Evolutionary conservation across 2,797 vertebrate genomes (phyloP).

Genomic region (Sardinella longiceps): DNA sequence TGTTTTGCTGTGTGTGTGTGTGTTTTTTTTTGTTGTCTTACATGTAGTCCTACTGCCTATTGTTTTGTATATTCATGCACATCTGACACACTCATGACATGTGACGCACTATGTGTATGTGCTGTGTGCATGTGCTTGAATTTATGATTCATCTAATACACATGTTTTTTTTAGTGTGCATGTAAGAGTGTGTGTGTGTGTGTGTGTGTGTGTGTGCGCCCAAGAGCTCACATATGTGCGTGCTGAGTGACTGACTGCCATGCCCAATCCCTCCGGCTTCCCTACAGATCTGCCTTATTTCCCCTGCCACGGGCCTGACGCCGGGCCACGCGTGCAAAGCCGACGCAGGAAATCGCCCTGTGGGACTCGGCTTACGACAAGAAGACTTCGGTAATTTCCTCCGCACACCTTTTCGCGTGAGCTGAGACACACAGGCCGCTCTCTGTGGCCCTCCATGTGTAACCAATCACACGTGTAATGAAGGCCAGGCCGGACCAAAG

Average conservation of each 20-base stretch:
- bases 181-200: not conserved
- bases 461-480: constrained; percentile 84
- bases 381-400: constrained; percentile 81
- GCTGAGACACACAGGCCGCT: constrained; percentile 72
- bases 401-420: constrained; percentile 79
- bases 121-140: not conserved
- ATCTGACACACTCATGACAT: not conserved
- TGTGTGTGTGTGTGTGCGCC: not conserved
- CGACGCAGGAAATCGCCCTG: constrained; percentile 74
- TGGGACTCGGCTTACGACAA: constrained; percentile 69
- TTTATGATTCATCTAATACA: not conserved
- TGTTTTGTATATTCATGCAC: too few species aligned
- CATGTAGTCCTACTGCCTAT: too few species aligned
- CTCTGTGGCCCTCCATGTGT: constrained; percentile 72
- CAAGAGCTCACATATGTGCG: not conserved
- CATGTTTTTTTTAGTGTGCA: too few species aligned
- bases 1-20: not conserved
- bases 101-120: not conserved
- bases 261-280: constrained; percentile 52
- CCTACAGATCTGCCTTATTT: constrained; percentile 67
- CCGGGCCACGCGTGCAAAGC: constrained; percentile 76
- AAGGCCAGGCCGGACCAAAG: constrained; percentile 70
- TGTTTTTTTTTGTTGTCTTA: not conserved
- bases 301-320: constrained; percentile 70
- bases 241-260: constrained; percentile 49